These are phyloP conservation scores for Cyrtonyx montezumae DNA, from an alignment of 2,113 vertebrate species.

Conservation along the genomic window DNA sequence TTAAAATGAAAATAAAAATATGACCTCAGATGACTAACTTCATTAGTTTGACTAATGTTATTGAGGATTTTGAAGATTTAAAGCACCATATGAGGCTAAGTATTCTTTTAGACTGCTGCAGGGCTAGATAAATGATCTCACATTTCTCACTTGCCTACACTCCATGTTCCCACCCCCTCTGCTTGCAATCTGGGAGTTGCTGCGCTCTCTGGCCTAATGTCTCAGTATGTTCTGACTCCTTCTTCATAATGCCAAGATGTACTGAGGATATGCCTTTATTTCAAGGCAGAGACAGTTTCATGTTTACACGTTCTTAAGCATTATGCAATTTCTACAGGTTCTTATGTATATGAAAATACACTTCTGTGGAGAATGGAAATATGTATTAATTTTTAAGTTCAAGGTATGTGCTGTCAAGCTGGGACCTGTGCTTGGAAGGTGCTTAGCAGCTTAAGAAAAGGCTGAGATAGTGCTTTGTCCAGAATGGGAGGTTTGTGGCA, in stretches of 20 bases:
- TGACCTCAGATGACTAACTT: conserved; percentile 51
- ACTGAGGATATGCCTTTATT: conserved; percentile 7
- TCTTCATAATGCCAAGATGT: conserved; percentile 25
- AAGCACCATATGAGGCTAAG: conserved; percentile 62
- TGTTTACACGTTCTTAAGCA: conserved; percentile 26
- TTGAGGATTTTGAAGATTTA: conserved; percentile 44
- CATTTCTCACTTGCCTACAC: conserved; percentile 74
- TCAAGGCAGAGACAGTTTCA: conserved; percentile 31
- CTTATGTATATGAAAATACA: neutral
- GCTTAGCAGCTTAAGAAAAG: neutral
- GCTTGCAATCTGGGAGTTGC: conserved; percentile 65
- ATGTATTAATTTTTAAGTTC: neutral
- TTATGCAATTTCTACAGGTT: conserved; percentile 9
- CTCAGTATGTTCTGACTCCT: conserved; percentile 66
- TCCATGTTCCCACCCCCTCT: conserved; percentile 61
- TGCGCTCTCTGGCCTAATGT: conserved; percentile 66
- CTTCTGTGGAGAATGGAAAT: neutral
- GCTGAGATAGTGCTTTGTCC: neutral
- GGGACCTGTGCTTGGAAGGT: neutral
- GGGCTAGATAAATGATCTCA: conserved; percentile 70
- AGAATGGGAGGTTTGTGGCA: neutral
- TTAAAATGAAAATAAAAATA: conserved; percentile 32
- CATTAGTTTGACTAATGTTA: conserved; percentile 50
- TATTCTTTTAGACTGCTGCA: conserved; percentile 66
- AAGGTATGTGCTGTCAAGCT: neutral